Percentiles rank a stretch among this genome's conserved stretches.
These are phyloP conservation scores for Semnornis frantzii DNA, from an alignment of 2,113 vertebrate genomes.

Conservation along the genomic window DNA sequence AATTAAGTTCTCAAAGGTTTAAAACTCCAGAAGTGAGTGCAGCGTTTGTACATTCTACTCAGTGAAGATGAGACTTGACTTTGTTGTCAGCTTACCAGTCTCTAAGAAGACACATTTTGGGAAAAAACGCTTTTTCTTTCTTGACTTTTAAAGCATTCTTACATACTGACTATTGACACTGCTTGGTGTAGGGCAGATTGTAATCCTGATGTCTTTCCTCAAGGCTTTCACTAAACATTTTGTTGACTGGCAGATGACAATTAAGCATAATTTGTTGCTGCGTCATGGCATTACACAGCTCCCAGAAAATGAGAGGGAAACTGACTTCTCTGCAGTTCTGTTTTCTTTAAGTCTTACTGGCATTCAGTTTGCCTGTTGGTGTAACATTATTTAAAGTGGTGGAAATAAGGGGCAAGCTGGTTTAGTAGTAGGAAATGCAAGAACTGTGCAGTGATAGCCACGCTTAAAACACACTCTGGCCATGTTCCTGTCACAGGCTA, in stretches of 20 bases:
- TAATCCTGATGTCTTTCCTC: background rate
- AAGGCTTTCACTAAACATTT: background rate
- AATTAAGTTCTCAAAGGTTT: background rate
- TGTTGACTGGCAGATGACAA: background rate
- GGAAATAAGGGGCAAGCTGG: background rate
- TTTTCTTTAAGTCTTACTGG: background rate
- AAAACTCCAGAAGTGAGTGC: background rate
- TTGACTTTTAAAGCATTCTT: background rate
- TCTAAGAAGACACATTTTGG: background rate
- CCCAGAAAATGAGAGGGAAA: background rate
- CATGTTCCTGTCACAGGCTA: background rate
- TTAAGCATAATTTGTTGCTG: background rate
- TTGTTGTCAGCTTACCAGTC: background rate
- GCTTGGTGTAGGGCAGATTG: background rate
- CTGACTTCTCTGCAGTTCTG: background rate
- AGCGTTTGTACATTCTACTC: background rate
- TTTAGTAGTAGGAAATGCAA: background rate
- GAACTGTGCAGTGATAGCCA: background rate
- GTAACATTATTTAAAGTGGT: background rate
- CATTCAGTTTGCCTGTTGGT: background rate
- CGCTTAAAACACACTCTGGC: background rate
- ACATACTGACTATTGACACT: background rate
- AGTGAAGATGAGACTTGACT: background rate
- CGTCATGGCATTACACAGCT: accelerated
- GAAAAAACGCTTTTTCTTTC: background rate